Conservation (phyloP, 2,113 vertebrate genomes). For the Phyllopteryx taeniolatus region DNA sequence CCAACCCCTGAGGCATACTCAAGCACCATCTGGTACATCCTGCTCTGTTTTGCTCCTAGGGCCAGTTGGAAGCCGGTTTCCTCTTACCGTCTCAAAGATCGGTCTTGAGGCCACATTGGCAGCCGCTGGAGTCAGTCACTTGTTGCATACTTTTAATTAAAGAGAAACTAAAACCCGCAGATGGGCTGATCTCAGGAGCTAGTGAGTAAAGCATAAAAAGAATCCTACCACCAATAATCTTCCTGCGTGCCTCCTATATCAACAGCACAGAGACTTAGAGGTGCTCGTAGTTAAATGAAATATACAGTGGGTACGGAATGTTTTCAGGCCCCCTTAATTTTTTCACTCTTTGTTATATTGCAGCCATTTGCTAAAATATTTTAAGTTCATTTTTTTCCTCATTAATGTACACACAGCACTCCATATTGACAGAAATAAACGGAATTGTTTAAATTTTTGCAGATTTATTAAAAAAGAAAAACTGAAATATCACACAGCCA, state of each 20-base stretch:
- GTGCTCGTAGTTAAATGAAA: background rate
- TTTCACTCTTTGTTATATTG: too few relatives aligned
- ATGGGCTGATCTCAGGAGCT: constrained; percentile 28
- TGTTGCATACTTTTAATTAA: constrained; percentile 75
- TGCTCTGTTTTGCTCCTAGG: constrained; percentile 4
- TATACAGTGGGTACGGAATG: too few relatives aligned
- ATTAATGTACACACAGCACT: too few relatives aligned
- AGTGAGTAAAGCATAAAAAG: constrained; percentile 48
- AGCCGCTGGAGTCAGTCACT: constrained; percentile 53
- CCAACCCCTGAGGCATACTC: too few relatives aligned
- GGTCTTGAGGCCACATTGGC: constrained; percentile 46
- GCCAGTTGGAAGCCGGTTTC: constrained; percentile 38
- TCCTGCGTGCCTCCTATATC: constrained; percentile 26
- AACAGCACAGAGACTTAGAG: constrained; percentile 31
- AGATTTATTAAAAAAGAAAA: too few relatives aligned
- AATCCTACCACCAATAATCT: constrained; percentile 35
- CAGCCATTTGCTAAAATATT: too few relatives aligned
- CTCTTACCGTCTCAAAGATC: constrained; percentile 37
- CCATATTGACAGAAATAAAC: too few relatives aligned
- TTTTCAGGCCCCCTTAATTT: too few relatives aligned
- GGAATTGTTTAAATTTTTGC: too few relatives aligned
- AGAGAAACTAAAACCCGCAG: constrained; percentile 66
- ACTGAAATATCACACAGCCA: too few relatives aligned
- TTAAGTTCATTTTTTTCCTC: too few relatives aligned
- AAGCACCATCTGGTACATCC: constrained; percentile 9